phyloP scores from a whole-genome alignment of 2,113 vertebrate species.

The Poeciliopsis retropinna region DNA sequence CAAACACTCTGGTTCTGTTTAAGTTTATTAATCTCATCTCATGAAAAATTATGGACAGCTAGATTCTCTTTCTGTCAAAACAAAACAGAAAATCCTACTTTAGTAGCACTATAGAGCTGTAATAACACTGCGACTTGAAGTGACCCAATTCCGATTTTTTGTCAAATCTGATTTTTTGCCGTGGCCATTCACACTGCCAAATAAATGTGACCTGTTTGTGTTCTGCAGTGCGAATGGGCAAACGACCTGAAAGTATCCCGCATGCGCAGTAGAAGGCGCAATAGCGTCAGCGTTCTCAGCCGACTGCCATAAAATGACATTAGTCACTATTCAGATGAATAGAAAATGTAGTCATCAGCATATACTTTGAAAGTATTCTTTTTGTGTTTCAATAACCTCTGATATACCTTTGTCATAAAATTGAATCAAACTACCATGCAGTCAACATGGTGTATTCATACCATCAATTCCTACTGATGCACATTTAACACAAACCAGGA shows the following conservation, averaged over 20 bases:
- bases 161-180: too few relatives aligned
- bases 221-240: too few relatives aligned
- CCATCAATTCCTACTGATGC: neutral
- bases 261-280: too few relatives aligned
- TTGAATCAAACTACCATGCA: neutral
- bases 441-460: neutral
- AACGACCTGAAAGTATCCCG: too few relatives aligned
- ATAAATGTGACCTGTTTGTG: too few relatives aligned
- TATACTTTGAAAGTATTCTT: neutral
- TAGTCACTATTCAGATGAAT: neutral
- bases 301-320: too few relatives aligned
- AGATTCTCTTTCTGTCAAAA: neutral
- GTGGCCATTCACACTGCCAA: too few relatives aligned
- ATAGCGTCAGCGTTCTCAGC: too few relatives aligned
- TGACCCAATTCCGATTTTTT: too few relatives aligned
- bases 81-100: neutral
- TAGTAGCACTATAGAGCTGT: too few relatives aligned
- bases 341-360: neutral
- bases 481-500: neutral
- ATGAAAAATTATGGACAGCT: neutral
- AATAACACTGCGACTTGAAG: too few relatives aligned
- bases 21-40: constrained; percentile 9
- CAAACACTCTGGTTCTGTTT: constrained; percentile 9
- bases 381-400: neutral
- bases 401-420: neutral